Conservation (phyloP, 2,797 vertebrate species). For the Xenopus petersii region DNA sequence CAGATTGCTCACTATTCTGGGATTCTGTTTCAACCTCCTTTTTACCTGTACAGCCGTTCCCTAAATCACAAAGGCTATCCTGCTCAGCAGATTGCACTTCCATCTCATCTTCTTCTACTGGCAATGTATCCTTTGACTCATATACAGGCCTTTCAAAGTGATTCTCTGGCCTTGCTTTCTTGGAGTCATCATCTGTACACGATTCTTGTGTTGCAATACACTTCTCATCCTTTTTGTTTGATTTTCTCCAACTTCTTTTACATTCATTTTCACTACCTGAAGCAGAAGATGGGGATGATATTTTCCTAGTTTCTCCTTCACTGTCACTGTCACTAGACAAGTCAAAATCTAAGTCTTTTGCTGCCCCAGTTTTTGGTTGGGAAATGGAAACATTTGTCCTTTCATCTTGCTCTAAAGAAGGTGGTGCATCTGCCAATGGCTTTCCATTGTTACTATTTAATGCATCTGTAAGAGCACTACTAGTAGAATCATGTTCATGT, state of each 20-base stretch:
- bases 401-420: constrained; percentile 51
- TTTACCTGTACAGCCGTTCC: constrained; percentile 79
- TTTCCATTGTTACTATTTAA: constrained; percentile 49
- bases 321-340: constrained; percentile 89
- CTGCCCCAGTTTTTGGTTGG: constrained; percentile 44
- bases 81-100: constrained; percentile 65
- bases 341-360: constrained; percentile 84
- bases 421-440: constrained; percentile 52
- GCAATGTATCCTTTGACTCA: constrained; percentile 44
- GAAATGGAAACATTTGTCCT: constrained; percentile 52
- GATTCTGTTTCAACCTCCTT: constrained; percentile 92
- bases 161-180: constrained; percentile 30
- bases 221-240: constrained; percentile 41
- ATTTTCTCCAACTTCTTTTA: constrained; percentile 61
- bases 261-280: constrained; percentile 62
- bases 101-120: constrained; percentile 22
- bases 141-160: constrained; percentile 56
- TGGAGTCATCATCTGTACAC: not conserved
- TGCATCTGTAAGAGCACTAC: constrained; percentile 40
- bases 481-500: constrained; percentile 53
- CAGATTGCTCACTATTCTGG: constrained; percentile 93
- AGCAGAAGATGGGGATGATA: constrained; percentile 52
- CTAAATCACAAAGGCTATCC: constrained; percentile 75
- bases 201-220: constrained; percentile 42
- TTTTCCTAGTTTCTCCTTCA: constrained; percentile 65